phyloP scores from a whole-genome alignment of 2,113 vertebrate species.

The Noturus placidus region DNA sequence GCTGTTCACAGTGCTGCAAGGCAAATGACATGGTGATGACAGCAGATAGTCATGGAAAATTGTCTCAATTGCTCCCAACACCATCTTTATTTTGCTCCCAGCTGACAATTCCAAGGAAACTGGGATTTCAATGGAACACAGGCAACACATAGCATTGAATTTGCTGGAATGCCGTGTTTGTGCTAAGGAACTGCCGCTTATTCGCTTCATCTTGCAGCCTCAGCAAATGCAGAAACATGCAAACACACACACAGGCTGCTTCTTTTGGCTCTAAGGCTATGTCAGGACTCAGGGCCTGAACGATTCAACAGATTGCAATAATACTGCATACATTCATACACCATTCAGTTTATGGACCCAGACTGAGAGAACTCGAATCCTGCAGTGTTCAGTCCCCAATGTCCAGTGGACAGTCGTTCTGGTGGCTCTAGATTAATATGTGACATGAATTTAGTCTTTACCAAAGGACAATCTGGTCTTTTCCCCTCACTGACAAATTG shows the following conservation, averaged over 20 bases:
- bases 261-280: neutral
- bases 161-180: neutral
- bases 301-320: neutral
- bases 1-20: conserved; percentile 38
- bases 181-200: neutral
- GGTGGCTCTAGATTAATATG: neutral
- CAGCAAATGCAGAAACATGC: neutral
- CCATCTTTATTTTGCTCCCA: conserved; percentile 44
- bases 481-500: neutral
- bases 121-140: neutral
- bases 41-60: conserved; percentile 37
- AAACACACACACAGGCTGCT: neutral
- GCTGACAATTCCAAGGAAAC: conserved; percentile 17
- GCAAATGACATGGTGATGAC: conserved; percentile 21
- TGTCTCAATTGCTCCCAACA: conserved; percentile 40
- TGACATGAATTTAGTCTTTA: neutral
- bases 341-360: conserved; percentile 1
- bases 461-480: neutral
- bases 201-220: neutral
- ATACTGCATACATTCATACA: neutral
- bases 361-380: neutral
- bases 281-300: neutral
- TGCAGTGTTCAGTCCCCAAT: neutral
- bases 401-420: neutral
- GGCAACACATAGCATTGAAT: conserved; percentile 35